Evolutionary conservation across 2,113 vertebrate genomes (phyloP), one percentile per base, ranked within the genome.

Genomic region (Archilochus colubris): DNA sequence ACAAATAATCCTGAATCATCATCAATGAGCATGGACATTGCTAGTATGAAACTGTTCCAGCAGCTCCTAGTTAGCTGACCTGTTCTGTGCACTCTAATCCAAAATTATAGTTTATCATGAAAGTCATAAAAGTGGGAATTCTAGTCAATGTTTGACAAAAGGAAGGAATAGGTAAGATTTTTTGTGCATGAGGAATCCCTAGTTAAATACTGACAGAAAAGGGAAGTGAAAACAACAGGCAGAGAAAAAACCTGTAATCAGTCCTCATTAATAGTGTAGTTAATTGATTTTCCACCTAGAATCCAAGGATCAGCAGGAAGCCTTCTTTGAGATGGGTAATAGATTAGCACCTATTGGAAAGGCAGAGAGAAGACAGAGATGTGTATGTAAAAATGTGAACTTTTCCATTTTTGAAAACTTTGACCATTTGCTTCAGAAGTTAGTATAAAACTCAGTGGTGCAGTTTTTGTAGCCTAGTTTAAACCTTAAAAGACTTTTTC

Each of bases 271-370:
- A 63, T 83, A 80, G 62, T 61, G 50, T 73, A 85, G 59, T 46
- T 79, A 86, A 76, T 83, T 91, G 78, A 70, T 93, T 89, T 93
- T 91, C 63, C 22, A 16, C 80, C 79, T 55, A 73, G 85, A 88
- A 76, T 82, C 82, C 61, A 72, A 82, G 58, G 7, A 93, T 43
- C 7, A 7, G 22, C 54, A 64, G 67, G 63, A 82, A 95, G 54
- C 30, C 69, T 78, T 64, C 61, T 85, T 76, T 76, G 76, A 79
- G 54, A 25, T 82, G 31, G 25, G 12, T 72, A 79, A 59, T 44
- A 76, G 50, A 59, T 85, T 53, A 54, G 36, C 54, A 78, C 38
- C n/a, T n/a, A 27, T 22, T 79, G 50, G 33, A 82, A 33, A 72
- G 44, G 33, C 31, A 82, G 48, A 89, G 48, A 63, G 28, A 57